A percentile compares a stretch with the other conserved stretches of the same genome.
phyloP scores from a whole-genome alignment of 2,797 vertebrate species.

The Phataginus tetradactyla region DNA sequence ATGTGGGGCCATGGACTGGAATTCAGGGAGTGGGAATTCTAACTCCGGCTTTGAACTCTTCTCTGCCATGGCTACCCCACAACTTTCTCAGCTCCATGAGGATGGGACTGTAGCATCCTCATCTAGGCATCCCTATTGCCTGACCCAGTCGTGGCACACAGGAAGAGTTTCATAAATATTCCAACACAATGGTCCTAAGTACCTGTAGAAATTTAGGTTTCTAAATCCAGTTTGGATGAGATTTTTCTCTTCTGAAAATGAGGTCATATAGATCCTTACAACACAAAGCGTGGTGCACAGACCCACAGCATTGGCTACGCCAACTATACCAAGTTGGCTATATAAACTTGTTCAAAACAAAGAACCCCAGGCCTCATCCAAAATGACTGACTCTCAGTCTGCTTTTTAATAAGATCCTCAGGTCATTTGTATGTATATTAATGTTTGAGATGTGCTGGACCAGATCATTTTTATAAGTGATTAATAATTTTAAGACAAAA shows the following conservation, averaged over 20 bases:
- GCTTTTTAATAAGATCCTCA: not conserved
- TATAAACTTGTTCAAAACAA: not conserved
- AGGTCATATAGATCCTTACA: not conserved
- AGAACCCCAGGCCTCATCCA: not conserved
- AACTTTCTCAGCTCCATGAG: not conserved
- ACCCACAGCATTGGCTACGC: not conserved
- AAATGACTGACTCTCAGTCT: not conserved
- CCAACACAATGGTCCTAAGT: not conserved
- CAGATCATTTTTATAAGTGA: constrained; percentile 33
- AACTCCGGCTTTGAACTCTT: not conserved
- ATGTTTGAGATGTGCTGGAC: not conserved
- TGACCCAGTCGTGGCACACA: not conserved
- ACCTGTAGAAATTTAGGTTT: constrained; percentile 1
- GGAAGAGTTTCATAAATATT: not conserved
- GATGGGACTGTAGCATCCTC: accelerated
- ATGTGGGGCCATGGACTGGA: not conserved
- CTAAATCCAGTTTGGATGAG: not conserved
- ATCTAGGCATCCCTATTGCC: too few species aligned
- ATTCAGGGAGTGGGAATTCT: not conserved
- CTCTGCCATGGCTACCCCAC: not conserved
- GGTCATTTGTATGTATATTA: not conserved
- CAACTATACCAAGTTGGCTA: not conserved
- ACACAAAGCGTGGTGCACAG: not conserved
- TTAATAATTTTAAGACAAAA: constrained; percentile 46
- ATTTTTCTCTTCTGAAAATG: constrained; percentile 24